A percentile compares a stretch with the other conserved stretches of the same genome.
Conservation (phyloP, 2,888 invertebrate species). For the Lomographa bimaculata region DNA sequence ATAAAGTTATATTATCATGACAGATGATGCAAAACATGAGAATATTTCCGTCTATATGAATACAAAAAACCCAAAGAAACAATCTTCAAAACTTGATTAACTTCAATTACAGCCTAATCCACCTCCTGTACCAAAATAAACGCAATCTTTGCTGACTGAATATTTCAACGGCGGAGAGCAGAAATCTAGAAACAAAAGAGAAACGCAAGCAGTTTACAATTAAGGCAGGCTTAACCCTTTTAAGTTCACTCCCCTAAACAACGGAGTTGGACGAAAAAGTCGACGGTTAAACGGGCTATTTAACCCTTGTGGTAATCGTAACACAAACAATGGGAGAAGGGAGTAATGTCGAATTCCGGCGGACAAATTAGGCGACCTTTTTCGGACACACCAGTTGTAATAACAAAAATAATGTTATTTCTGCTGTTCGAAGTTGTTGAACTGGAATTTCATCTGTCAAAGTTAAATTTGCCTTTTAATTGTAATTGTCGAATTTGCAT, state of each 20-base stretch:
- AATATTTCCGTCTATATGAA: too few species aligned
- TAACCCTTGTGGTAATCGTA: slow-evolving; percentile 77
- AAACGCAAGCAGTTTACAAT: slow-evolving; percentile 69
- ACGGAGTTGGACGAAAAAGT: slow-evolving; percentile 75
- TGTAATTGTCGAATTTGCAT: slow-evolving; percentile 1
- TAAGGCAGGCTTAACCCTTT: slow-evolving; percentile 73
- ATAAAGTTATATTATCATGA: too few species aligned
- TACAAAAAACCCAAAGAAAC: too few species aligned
- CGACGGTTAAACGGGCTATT: slow-evolving; percentile 73
- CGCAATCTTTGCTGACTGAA: slow-evolving; percentile 30
- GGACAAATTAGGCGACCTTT: slow-evolving; percentile 80
- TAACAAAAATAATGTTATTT: slow-evolving; percentile 61
- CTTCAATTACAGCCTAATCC: slow-evolving; percentile 1
- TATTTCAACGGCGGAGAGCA: slow-evolving; percentile 33
- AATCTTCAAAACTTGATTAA: slow-evolving; percentile 4
- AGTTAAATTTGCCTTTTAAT: slow-evolving; percentile 7
- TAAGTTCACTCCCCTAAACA: slow-evolving; percentile 65
- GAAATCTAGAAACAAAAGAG: slow-evolving; percentile 56
- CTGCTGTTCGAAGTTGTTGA: slow-evolving; percentile 31
- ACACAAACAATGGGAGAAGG: slow-evolving; percentile 76
- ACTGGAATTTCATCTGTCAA: slow-evolving; percentile 5
- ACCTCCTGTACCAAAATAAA: slow-evolving; percentile 11
- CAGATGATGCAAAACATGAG: too few species aligned
- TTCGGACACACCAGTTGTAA: slow-evolving; percentile 63
- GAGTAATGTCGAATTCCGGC: slow-evolving; percentile 76